A percentile compares a stretch with the other conserved stretches of the same genome.
Conservation (phyloP, 2,113 vertebrate genomes). For the Amblyopsis rosae region DNA sequence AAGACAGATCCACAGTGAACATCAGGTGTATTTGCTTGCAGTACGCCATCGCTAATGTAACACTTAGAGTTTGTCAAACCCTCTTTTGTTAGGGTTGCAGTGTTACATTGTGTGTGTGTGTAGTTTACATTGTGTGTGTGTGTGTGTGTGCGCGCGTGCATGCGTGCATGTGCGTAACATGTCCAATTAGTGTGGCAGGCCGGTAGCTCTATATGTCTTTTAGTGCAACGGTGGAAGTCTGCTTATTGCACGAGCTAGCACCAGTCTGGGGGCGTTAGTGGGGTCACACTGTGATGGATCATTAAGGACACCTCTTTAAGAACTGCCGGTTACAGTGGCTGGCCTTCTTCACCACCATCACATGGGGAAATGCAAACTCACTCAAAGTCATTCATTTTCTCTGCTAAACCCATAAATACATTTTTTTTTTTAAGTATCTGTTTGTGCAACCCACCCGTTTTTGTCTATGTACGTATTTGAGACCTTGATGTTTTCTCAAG, state of each 20-base stretch:
- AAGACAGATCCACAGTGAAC: conserved; percentile 44
- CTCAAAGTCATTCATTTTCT: too few relatives aligned
- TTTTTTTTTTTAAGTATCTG: too few relatives aligned
- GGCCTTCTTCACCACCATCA: not conserved
- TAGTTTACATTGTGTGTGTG: conserved; percentile 3
- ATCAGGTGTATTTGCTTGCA: conserved; percentile 42
- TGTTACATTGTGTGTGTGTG: not conserved
- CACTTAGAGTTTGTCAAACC: conserved; percentile 34
- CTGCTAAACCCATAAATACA: too few relatives aligned
- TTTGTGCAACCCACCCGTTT: too few relatives aligned
- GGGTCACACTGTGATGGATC: conserved; percentile 26
- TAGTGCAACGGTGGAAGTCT: conserved; percentile 28
- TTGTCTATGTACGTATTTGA: too few relatives aligned
- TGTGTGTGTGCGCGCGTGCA: not conserved
- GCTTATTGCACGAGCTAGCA: conserved; percentile 40
- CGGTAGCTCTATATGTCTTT: conserved; percentile 39
- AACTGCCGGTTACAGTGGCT: not conserved
- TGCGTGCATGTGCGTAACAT: conserved; percentile 2
- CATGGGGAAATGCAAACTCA: too few relatives aligned
- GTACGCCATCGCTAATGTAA: conserved; percentile 32
- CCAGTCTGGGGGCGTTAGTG: conserved; percentile 26
- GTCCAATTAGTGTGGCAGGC: conserved; percentile 52
- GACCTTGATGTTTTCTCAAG: too few relatives aligned
- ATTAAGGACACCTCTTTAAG: conserved; percentile 5
- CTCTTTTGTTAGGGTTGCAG: conserved; percentile 23